Conservation (phyloP, 1,140 invertebrate species). For the Heliothis virescens region DNA sequence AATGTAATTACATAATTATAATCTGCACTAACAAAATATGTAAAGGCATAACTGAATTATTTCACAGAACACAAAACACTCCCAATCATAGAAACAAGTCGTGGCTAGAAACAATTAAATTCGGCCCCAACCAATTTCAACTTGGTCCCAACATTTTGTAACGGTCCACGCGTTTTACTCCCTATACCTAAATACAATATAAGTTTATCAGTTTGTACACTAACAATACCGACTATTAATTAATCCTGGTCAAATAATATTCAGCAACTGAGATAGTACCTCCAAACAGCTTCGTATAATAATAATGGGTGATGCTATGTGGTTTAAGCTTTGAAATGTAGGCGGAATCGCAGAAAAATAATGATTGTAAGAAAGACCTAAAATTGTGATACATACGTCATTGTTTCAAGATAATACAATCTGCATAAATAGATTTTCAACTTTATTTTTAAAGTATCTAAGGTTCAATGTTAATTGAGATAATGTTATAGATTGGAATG, state of each 20-base stretch:
- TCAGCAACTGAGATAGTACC: conserved; percentile 17
- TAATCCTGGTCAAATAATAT: conserved; percentile 34
- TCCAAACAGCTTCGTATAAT: conserved; percentile 22
- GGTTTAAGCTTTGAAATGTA: not conserved
- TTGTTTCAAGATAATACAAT: not conserved
- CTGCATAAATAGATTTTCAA: too few species aligned
- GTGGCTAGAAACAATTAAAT: conserved; percentile 26
- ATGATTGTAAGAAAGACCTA: not conserved
- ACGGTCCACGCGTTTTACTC: not conserved
- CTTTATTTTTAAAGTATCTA: too few species aligned
- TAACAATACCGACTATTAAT: conserved; percentile 29
- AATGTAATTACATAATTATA: too few species aligned
- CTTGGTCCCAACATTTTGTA: conserved; percentile 21
- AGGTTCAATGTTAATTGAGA: too few species aligned
- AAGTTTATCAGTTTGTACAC: not conserved
- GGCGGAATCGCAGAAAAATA: not conserved
- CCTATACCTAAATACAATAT: not conserved
- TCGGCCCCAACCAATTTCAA: conserved; percentile 27
- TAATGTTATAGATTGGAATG: too few species aligned
- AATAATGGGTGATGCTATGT: conserved; percentile 3
- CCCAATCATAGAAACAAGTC: not conserved
- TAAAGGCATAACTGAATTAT: not conserved
- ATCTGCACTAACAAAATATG: too few species aligned
- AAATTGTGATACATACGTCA: not conserved
- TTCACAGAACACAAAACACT: not conserved